Conservation (phyloP, 64 coral and sea anemone genomes). For the Anthopleura sola region DNA sequence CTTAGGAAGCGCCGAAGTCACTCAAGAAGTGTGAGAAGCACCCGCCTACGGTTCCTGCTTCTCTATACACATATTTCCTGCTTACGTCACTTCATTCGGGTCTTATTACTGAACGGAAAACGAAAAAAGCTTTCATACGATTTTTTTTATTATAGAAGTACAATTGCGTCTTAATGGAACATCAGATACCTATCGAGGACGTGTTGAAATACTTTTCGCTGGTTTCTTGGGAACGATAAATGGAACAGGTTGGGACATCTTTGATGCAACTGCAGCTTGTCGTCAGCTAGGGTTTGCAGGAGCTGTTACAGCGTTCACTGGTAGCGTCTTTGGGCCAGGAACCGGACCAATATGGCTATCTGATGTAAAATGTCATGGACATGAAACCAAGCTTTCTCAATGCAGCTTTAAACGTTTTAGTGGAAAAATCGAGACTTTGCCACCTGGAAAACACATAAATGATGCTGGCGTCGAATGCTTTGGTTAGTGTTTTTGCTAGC, state of each 20-base stretch:
- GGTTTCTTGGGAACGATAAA: slow-evolving; percentile 30
- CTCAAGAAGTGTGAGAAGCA: too few species aligned
- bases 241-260: slow-evolving; percentile 17
- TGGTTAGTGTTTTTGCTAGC: too few species aligned
- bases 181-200: background rate
- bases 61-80: too few species aligned
- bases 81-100: too few species aligned
- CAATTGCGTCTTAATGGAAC: slow-evolving; percentile 10
- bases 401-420: background rate
- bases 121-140: too few species aligned
- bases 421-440: background rate
- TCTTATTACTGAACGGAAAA: background rate
- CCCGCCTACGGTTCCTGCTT: too few species aligned
- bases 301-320: background rate
- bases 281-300: slow-evolving; percentile 31
- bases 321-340: background rate
- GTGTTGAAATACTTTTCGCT: slow-evolving; percentile 20
- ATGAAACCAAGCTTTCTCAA: background rate
- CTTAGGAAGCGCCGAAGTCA: too few species aligned
- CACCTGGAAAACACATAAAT: background rate
- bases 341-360: background rate
- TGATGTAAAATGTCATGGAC: background rate
- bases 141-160: background rate
- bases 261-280: slow-evolving; percentile 25
- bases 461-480: slow-evolving; percentile 3